Conservation (phyloP, 37 sponge, comb jelly and placozoan species). For the Mnemiopsis leidyi region DNA sequence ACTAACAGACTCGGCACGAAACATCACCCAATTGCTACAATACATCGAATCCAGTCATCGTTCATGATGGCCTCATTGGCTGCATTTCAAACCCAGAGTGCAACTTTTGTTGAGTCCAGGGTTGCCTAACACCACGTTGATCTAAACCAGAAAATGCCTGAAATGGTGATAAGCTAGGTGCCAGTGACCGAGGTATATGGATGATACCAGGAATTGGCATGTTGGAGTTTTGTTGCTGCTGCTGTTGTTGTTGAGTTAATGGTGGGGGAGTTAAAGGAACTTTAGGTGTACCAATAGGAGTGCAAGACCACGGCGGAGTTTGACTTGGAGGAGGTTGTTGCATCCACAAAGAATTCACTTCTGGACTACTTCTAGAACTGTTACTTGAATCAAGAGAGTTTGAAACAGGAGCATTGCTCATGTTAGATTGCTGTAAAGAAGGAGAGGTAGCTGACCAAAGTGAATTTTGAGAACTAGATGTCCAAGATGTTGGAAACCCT, state of each 20-base stretch:
- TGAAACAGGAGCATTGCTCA: background rate
- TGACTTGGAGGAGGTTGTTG: constrained; percentile 34
- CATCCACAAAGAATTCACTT: constrained; percentile 44
- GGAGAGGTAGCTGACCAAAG: constrained; percentile 24
- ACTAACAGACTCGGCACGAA: background rate
- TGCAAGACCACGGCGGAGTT: constrained; percentile 43
- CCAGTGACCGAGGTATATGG: constrained; percentile 40
- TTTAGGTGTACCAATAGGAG: background rate
- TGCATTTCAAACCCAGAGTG: constrained; percentile 49
- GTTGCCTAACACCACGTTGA: constrained; percentile 43
- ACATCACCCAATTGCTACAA: constrained; percentile 25
- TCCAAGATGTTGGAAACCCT: constrained; percentile 21
- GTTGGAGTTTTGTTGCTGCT: constrained; percentile 1
- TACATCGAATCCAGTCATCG: background rate
- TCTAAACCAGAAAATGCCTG: constrained; percentile 38
- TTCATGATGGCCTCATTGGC: constrained; percentile 54
- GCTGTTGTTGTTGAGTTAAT: background rate
- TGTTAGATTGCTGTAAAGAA: background rate
- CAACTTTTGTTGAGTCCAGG: constrained; percentile 4
- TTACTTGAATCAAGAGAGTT: constrained; percentile 23
- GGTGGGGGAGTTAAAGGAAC: constrained; percentile 44
- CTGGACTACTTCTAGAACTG: constrained; percentile 39
- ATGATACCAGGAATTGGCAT: constrained; percentile 48
- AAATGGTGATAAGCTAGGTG: constrained; percentile 6
- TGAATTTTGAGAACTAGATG: background rate